Evolutionary conservation across 2,113 vertebrate genomes (phyloP).

Genomic region (Cololabis saira): DNA sequence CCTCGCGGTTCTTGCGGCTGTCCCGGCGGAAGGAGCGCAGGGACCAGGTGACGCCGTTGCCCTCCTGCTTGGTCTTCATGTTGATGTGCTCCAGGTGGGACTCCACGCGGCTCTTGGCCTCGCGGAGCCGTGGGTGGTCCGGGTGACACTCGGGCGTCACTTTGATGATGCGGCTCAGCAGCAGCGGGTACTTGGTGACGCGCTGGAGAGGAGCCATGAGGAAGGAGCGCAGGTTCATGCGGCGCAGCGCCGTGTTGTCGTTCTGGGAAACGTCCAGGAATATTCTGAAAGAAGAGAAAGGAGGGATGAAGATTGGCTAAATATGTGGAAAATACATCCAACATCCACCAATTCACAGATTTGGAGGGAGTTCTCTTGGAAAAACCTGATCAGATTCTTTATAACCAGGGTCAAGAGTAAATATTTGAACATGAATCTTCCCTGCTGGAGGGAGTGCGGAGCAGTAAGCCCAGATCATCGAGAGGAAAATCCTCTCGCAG

Average conservation of each 20-base stretch:
- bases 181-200: constrained; percentile 91
- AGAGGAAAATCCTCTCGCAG: no score
- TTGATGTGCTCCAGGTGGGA: constrained; percentile 96
- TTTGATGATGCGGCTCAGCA: constrained; percentile 91
- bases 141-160: constrained; percentile 88
- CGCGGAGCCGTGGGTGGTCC: constrained; percentile 85
- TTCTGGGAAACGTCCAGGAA: constrained; percentile 94
- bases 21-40: constrained; percentile 91
- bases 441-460: no score
- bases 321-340: no score
- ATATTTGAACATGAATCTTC: no score
- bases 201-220: constrained; percentile 93
- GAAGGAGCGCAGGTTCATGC: constrained; percentile 93
- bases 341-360: no score
- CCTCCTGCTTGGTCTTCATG: constrained; percentile 93
- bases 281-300: constrained; percentile 86
- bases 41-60: constrained; percentile 87
- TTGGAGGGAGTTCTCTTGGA: no score
- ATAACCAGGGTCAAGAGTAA: no score
- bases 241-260: constrained; percentile 90
- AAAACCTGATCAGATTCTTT: no score
- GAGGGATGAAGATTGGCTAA: no score
- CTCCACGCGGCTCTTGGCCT: constrained; percentile 91
- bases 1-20: constrained; percentile 90
- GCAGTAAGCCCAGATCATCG: no score